Base-by-base conservation (phyloP, 2,797 vertebrate species). In the Cossypha polioptera region DNA sequence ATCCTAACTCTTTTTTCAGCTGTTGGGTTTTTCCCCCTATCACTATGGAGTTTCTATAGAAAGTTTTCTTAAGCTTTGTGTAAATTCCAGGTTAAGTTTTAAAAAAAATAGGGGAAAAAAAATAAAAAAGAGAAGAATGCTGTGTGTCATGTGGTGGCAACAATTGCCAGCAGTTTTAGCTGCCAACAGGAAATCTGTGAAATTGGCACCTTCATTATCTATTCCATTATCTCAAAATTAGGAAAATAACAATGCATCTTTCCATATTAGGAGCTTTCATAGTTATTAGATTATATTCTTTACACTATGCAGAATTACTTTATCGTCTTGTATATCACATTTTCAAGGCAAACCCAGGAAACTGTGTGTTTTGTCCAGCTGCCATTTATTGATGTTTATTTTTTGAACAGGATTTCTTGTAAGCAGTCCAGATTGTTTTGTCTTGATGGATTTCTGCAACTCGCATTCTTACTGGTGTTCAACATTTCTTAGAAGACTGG, bases 321-420 rank as follows among this genome's bases (percentile, higher is more conserved):
- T 53, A 57, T 31, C 84, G 33, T 26, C 13, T 17, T 21, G 16
- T 53, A 21, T 78, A 35, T 54, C 22, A 29, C 10, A 47, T 54
- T 93, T 94, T 68, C 53, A 62, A 83, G 66, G 33, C 21, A 68
- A 88, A 55, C 35, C 8, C 13, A 74, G 47, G 62, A 78, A 68
- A 80, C 7, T 22, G 10, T 31, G 12, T 48, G 6, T 66, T 67
- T 88, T 68, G 20, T 38, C 40, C 59, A 25, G 29, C n/a, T 79
- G 36, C 12, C 26, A 26, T 74, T 78, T 61, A 40, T 66, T 86
- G 26, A 43, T 63, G 4, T 55, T 84, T 71, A 40, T 79, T 81
- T 20, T 31, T 88, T 33, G 76, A 57, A 67, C 6, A 7, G 14
- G 16, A 4, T 51, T 24, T 58, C 13, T 81, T 84, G 20, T 53